phyloP scores from a whole-genome alignment of 1,140 invertebrate genomes.

The Leptopilina clavipes region DNA sequence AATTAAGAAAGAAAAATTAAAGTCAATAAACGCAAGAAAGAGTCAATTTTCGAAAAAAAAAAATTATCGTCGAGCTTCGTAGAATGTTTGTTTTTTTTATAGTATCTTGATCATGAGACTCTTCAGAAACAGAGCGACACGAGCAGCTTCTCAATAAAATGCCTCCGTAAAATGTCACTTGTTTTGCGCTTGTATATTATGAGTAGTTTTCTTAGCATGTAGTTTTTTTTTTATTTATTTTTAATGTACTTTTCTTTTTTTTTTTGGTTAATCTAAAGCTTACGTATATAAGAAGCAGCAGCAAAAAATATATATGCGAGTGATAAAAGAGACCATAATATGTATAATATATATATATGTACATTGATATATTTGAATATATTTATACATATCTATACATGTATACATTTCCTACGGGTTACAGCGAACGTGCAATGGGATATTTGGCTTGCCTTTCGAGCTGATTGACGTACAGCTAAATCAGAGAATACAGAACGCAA shows the following conservation, averaged over 20 bases:
- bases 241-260: constrained; percentile 53
- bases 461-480: constrained; percentile 40
- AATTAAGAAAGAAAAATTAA: no score
- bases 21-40: not conserved
- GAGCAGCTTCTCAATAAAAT: constrained; percentile 75
- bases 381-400: constrained; percentile 48
- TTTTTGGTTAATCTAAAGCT: constrained; percentile 63
- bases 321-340: constrained; percentile 37
- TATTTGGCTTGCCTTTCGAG: constrained; percentile 47
- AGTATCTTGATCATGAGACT: constrained; percentile 34
- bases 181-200: constrained; percentile 47
- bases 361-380: constrained; percentile 47
- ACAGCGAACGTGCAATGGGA: constrained; percentile 71
- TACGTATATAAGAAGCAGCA: constrained; percentile 71
- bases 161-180: constrained; percentile 67
- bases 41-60: constrained; percentile 1
- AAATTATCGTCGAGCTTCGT: not conserved
- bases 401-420: constrained; percentile 67
- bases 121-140: constrained; percentile 52
- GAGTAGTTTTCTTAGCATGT: constrained; percentile 45
- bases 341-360: constrained; percentile 45
- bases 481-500: constrained; percentile 8
- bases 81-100: not conserved
- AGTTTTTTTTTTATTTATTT: constrained; percentile 52
- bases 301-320: constrained; percentile 53